Evolutionary conservation across 2,888 invertebrate species (phyloP), one percentile per base, ranked within the genome.

Genomic region (Fabriciana adippe): DNA sequence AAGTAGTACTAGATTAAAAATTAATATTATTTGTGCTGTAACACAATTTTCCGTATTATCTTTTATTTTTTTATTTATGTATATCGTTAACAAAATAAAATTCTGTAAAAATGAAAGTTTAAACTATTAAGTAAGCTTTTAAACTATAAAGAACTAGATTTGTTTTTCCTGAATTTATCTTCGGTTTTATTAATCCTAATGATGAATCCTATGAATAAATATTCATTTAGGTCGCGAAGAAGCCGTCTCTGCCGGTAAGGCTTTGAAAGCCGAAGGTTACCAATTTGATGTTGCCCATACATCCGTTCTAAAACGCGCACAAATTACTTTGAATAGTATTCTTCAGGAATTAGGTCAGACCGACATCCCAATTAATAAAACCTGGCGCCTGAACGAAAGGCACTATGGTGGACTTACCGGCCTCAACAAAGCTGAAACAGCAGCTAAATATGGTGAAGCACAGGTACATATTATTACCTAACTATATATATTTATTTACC

Each of bases 331-430:
- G 53, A 93, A 94, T 62, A 83, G 94, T 0, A 94, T 97, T 70
- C 85, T 97, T 8, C 89, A 94, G 68, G 95, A 95, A 79, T 93
- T 95, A 54, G 94, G 93, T 1, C 95, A 96, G 78, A 83, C 94
- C n/a, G 93, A 94, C 74, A 85, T 97, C 72, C 95, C 96, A 0
- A 88, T 96, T 8, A 83, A 93, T 6, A 95, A 95, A 80, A 95
- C 96, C 13, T 97, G 97, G 97, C 94, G 97, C 15, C 89, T 97
- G 41, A 97, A 97, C 79, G 97, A 97, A 85, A 94, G 97, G 69
- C 97, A 97, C 81, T 97, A 97, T 78, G 97, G 97, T 62, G 96
- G 96, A 53, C 93, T 97, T 6, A 97, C 97, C 14, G 97, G 97
- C 2, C 93, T 96, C 70, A 96, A 97, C 81, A 97, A 97, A 84